Base-by-base conservation (phyloP, 2,888 invertebrate genomes). In the Anorthoa munda region DNA sequence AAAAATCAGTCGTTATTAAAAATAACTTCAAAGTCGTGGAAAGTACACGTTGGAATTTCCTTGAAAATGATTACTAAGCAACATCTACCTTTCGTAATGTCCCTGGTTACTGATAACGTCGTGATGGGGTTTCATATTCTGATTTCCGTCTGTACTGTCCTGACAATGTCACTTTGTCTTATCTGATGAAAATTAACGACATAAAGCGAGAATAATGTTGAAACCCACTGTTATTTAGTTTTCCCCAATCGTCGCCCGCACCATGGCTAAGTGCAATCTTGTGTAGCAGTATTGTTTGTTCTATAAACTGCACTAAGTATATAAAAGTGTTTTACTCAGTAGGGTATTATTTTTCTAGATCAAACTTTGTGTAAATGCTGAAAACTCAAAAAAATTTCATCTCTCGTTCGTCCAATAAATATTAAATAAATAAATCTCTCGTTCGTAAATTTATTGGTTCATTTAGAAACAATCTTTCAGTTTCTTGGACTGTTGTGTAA, bases 111-210 rank as follows among this genome's bases (percentile, higher is more conserved):
- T n/a, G 13, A 70, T 50, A 48, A 17, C 26, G n/a, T 21, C 18
- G 26, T 18, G 45, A 45, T 39, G 4, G 7, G 26, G 15, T 26
- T 55, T 26, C n/a, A 45, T 66, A 18, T 45, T 56, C 18, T 18
- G 17, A 67, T 56, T 67, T 45, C 21, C 26, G 12, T 26, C 7
- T 26, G 39, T 55, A 18, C 48, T 21, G 15, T 23, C 13, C 18
- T 31, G 11, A 26, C 18, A 58, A n/a, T 58, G 21, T 21, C 50
- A 46, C 17, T 58, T 26, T 1, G 12, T 18, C 2, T 72, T 55
- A 76, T 76, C 76, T 48, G 13, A 78, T 48, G 23, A 18, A 59
- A 51, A 9, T 59, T 39, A 69, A 70, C 51, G 46, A 31, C 45
- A 15, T 56, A 23, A 50, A 50, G 48, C 50, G 18, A 23, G 56